Percentiles rank a stretch among this genome's conserved stretches.
phyloP scores from a whole-genome alignment of 2,888 invertebrate genomes.

The Ceriagrion tenellum region DNA sequence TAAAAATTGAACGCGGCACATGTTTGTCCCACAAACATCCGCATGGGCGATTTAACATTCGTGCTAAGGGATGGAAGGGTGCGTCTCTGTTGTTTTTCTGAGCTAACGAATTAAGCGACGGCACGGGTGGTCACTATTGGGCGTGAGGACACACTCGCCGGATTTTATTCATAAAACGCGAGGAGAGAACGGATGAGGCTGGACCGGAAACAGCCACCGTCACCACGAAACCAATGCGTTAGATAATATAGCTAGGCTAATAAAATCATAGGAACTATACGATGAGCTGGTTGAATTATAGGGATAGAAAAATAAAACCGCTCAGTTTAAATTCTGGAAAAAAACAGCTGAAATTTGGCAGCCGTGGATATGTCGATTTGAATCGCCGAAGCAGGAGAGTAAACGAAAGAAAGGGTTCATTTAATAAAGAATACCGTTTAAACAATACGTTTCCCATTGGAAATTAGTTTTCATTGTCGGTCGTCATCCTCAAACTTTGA shows the following conservation, averaged over 20 bases:
- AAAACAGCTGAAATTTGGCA: too few relatives aligned
- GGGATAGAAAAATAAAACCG: too few relatives aligned
- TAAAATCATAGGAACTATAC: neutral
- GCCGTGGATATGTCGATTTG: too few relatives aligned
- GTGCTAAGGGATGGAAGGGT: neutral
- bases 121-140: neutral
- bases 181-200: neutral
- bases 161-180: neutral
- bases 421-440: too few relatives aligned
- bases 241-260: too few relatives aligned
- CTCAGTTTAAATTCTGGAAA: too few relatives aligned
- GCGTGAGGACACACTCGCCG: neutral
- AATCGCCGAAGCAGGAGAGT: too few relatives aligned
- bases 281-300: too few relatives aligned
- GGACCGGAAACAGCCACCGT: neutral
- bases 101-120: neutral
- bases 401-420: too few relatives aligned
- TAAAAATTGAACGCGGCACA: neutral
- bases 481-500: too few relatives aligned
- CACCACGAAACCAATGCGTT: neutral
- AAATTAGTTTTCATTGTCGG: too few relatives aligned
- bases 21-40: neutral
- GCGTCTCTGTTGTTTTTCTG: neutral
- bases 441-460: too few relatives aligned
- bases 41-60: neutral